These are phyloP conservation scores for Operophtera brumata DNA, from an alignment of 2,888 invertebrate species.

Conservation along the genomic window DNA sequence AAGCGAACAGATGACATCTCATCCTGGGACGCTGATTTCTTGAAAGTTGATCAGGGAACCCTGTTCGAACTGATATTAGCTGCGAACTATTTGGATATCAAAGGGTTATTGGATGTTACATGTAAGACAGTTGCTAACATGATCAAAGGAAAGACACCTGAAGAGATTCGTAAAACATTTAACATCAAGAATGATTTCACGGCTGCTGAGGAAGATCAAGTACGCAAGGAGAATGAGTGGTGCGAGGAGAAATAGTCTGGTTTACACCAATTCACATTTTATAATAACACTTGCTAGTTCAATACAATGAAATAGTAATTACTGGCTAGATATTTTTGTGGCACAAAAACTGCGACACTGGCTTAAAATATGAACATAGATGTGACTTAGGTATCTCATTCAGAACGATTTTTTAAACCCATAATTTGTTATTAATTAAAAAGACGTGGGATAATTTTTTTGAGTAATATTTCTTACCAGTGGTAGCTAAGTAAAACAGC, in stretches of 20 bases:
- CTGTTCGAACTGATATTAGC: slow-evolving; percentile 97
- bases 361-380: no score
- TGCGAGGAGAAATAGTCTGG: slow-evolving; percentile 88
- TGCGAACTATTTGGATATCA: slow-evolving; percentile 98
- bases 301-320: neutral
- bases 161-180: slow-evolving; percentile 97
- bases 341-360: no score
- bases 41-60: slow-evolving; percentile 99
- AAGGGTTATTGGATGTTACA: slow-evolving; percentile 96
- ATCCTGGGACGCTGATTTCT: slow-evolving; percentile 99
- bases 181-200: slow-evolving; percentile 98
- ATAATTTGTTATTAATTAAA: no score
- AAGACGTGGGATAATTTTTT: no score
- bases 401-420: no score
- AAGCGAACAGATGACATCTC: slow-evolving; percentile 99
- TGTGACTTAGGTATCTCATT: no score
- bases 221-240: slow-evolving; percentile 98
- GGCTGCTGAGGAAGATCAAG: slow-evolving; percentile 98
- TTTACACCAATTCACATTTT: neutral
- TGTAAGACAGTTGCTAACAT: slow-evolving; percentile 99
- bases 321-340: neutral
- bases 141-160: slow-evolving; percentile 99
- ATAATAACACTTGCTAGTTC: neutral
- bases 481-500: no score
- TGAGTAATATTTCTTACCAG: no score